phyloP scores from a whole-genome alignment of 2,888 invertebrate genomes.

The Lydus trimaculatus region DNA sequence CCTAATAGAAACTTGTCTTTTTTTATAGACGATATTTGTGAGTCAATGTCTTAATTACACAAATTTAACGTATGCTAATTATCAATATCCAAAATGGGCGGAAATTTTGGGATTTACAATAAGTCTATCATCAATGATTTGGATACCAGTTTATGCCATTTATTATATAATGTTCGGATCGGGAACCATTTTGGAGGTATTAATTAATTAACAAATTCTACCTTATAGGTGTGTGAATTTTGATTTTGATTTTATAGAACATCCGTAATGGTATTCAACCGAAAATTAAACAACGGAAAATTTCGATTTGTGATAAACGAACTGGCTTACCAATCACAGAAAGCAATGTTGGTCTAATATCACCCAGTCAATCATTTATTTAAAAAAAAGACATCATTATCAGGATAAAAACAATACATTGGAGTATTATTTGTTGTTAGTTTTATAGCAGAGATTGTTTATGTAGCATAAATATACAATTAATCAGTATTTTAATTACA shows the following conservation, averaged over 20 bases:
- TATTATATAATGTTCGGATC: constrained; percentile 65
- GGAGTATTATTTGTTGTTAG: background rate
- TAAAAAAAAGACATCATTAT: too few species aligned
- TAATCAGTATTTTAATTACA: background rate
- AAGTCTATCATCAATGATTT: constrained; percentile 71
- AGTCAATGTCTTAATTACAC: constrained; percentile 68
- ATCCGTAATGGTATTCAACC: constrained; percentile 62
- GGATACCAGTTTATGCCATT: constrained; percentile 69
- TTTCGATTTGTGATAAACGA: constrained; percentile 60
- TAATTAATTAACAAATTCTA: background rate
- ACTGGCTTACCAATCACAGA: constrained; percentile 63
- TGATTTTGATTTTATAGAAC: constrained; percentile 57
- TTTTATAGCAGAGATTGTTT: background rate
- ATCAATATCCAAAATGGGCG: constrained; percentile 69
- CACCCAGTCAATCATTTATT: constrained; percentile 36
- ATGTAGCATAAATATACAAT: background rate
- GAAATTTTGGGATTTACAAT: constrained; percentile 67
- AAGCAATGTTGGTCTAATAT: constrained; percentile 60
- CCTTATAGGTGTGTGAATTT: too few species aligned
- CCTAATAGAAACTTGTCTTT: background rate
- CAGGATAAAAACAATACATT: background rate
- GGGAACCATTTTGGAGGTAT: constrained; percentile 64
- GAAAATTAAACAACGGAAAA: constrained; percentile 60
- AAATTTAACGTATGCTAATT: constrained; percentile 66
- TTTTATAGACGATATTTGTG: constrained; percentile 66